Percentiles rank a stretch among this genome's conserved stretches.
Conservation (phyloP, 2,888 invertebrate species). For the Patella caerulea region DNA sequence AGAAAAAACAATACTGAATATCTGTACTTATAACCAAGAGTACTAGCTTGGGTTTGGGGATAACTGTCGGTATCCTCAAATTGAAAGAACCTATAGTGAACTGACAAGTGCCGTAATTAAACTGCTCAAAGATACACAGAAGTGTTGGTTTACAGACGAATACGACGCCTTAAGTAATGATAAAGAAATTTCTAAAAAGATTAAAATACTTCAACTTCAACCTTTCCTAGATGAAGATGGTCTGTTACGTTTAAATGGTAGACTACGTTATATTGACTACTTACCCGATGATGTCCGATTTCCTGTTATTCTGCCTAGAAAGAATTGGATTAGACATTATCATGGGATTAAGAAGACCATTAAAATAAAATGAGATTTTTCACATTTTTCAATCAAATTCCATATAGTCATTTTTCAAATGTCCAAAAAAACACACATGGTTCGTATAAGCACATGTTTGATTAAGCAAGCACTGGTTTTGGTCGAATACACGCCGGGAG, state of each 20-base stretch:
- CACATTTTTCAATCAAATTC: no score
- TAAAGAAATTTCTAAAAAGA: conserved; percentile 5
- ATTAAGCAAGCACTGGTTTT: no score
- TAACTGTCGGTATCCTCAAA: conserved; percentile 21
- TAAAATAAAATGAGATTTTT: no score
- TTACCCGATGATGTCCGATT: conserved; percentile 22
- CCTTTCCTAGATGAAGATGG: conserved; percentile 29
- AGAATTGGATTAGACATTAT: conserved; percentile 16
- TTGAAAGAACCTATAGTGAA: conserved; percentile 10
- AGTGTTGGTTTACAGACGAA: conserved; percentile 25
- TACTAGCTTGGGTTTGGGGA: conserved; percentile 24
- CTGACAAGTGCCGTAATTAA: conserved; percentile 14
- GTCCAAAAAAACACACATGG: no score
- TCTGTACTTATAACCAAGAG: no score
- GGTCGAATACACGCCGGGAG: no score
- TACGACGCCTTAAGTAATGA: not conserved
- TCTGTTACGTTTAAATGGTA: conserved; percentile 17
- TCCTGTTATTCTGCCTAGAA: conserved; percentile 34
- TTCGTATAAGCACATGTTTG: no score
- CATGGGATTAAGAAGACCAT: conserved; percentile 8
- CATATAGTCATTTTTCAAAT: no score
- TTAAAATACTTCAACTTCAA: conserved; percentile 16
- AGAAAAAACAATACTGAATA: no score
- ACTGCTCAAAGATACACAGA: conserved; percentile 20
- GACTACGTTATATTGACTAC: conserved; percentile 17